phyloP scores from a whole-genome alignment of 2,113 vertebrate species.

The Pungitius pungitius region DNA sequence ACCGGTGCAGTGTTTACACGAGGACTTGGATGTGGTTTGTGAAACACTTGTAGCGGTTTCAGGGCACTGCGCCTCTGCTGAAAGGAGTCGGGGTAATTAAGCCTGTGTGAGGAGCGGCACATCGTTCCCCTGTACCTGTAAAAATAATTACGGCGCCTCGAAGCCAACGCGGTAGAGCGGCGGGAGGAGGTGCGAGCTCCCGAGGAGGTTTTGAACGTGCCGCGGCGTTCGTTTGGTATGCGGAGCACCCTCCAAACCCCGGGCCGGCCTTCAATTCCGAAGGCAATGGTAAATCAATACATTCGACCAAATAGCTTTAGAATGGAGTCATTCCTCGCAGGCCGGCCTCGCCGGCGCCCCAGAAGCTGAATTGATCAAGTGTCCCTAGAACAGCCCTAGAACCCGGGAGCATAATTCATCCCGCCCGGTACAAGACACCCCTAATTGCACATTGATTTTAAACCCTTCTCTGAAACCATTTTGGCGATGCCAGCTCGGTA shows the following conservation, averaged over 20 bases:
- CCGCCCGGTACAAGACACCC: conserved; percentile 73
- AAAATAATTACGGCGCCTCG: conserved; percentile 34
- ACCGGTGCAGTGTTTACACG: background rate
- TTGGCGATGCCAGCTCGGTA: conserved; percentile 64
- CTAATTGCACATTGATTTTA: conserved; percentile 77
- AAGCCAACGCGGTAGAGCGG: conserved; percentile 15
- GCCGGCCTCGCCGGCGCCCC: conserved; percentile 52
- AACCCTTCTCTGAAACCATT: conserved; percentile 67
- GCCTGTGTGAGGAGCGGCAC: conserved; percentile 14
- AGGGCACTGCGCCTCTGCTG: conserved; percentile 26
- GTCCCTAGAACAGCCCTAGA: conserved; percentile 65
- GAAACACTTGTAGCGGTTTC: conserved; percentile 10
- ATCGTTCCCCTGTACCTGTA: background rate
- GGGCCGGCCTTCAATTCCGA: conserved; percentile 64
- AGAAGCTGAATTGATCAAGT: conserved; percentile 72
- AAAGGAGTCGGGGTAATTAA: conserved; percentile 26
- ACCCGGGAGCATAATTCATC: conserved; percentile 76
- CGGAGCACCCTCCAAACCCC: conserved; percentile 31
- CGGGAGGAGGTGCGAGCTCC: background rate
- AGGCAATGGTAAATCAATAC: conserved; percentile 77
- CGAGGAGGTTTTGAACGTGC: conserved; percentile 35
- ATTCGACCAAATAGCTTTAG: conserved; percentile 67
- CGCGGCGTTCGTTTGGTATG: conserved; percentile 22
- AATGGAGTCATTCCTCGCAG: conserved; percentile 72
- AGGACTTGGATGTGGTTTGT: conserved; percentile 14